phyloP scores from a whole-genome alignment of 2,797 vertebrate genomes.

The Cyprinella venusta region DNA sequence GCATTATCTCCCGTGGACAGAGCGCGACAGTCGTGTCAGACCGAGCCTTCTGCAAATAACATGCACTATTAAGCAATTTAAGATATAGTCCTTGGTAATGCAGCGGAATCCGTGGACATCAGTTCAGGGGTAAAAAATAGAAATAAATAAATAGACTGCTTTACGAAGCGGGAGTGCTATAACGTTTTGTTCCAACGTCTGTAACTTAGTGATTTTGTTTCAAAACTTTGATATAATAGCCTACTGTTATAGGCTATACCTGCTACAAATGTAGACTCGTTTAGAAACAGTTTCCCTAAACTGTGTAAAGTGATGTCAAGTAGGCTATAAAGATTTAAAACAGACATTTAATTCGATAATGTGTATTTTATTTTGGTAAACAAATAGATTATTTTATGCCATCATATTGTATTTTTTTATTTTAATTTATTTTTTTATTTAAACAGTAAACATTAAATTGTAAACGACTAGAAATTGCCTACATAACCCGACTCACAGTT shows the following conservation, averaged over 20 bases:
- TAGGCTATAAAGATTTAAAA: background rate
- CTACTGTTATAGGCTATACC: background rate
- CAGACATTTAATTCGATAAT: background rate
- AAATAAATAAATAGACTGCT: background rate
- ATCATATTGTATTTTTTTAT: background rate
- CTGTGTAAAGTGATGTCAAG: background rate
- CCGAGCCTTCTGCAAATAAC: conserved; percentile 77
- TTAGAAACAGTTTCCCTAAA: background rate
- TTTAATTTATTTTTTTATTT: no score
- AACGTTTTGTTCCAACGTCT: background rate
- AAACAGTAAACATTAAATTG: background rate
- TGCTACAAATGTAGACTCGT: background rate
- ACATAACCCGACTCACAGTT: background rate
- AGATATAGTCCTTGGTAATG: conserved; percentile 45
- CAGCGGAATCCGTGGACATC: conserved; percentile 42
- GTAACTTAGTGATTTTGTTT: background rate
- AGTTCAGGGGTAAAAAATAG: conserved; percentile 8
- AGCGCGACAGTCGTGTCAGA: conserved; percentile 73
- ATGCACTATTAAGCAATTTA: conserved; percentile 62
- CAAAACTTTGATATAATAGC: background rate
- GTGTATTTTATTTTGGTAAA: background rate
- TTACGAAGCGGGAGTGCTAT: background rate
- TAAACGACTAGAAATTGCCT: background rate
- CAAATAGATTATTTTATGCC: background rate
- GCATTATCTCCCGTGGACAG: conserved; percentile 75